Percentiles rank a stretch among this genome's conserved stretches.
phyloP scores from a whole-genome alignment of 2,797 vertebrate species.

The Miichthys miiuy region DNA sequence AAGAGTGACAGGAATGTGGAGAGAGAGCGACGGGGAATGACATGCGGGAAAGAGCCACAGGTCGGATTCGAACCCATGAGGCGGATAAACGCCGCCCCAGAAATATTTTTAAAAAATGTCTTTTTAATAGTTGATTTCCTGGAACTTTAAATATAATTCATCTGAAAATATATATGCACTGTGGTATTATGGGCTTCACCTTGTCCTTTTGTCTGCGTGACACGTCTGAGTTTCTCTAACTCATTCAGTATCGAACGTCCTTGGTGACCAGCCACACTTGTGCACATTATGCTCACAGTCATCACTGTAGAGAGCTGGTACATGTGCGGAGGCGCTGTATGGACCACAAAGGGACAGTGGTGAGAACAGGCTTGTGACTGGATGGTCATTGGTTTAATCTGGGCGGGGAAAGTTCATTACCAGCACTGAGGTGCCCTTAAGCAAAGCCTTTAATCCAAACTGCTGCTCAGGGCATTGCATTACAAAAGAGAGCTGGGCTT shows the following conservation, averaged over 20 bases:
- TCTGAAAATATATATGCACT: not conserved
- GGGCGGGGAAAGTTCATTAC: not conserved
- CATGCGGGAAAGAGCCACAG: no score
- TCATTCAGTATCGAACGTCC: not conserved
- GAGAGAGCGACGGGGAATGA: no score
- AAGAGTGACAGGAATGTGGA: no score
- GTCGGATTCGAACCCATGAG: no score
- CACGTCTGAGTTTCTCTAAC: not conserved
- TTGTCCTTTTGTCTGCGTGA: not conserved
- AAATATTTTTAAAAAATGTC: no score
- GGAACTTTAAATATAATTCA: not conserved
- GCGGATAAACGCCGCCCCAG: no score
- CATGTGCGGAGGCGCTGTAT: no score
- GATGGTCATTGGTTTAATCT: not conserved
- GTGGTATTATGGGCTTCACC: not conserved
- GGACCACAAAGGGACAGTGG: not conserved
- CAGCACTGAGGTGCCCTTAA: constrained; percentile 2
- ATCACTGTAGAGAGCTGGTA: no score
- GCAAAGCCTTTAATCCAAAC: not conserved
- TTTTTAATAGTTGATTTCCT: not conserved
- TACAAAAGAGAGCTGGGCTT: not conserved
- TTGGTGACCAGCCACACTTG: no score
- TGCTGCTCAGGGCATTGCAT: not conserved
- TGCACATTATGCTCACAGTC: no score
- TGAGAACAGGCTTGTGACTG: not conserved